Conservation (phyloP, 2,888 invertebrate genomes). For the Scaptomyza caliginosa region DNA sequence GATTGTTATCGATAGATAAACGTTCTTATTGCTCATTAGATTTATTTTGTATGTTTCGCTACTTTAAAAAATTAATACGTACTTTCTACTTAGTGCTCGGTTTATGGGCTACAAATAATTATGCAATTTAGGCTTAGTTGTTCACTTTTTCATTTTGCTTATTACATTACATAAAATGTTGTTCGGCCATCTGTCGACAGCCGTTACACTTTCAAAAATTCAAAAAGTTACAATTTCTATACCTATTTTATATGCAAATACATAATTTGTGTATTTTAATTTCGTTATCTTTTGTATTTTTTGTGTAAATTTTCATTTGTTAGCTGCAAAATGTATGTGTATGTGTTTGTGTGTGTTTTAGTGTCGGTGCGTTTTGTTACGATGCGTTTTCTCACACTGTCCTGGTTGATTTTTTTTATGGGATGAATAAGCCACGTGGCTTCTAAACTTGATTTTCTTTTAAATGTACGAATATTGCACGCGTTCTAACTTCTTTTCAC, state of each 20-base stretch:
- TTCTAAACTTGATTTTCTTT: constrained; percentile 17
- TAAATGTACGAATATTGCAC: constrained; percentile 43
- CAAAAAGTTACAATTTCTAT: constrained; percentile 50
- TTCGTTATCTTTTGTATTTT: constrained; percentile 1
- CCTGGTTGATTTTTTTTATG: constrained; percentile 25
- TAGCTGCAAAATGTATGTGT: constrained; percentile 44
- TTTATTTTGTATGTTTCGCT: constrained; percentile 78
- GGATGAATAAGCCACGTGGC: constrained; percentile 12
- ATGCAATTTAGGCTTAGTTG: constrained; percentile 69
- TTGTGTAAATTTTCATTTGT: constrained; percentile 4
- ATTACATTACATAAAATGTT: constrained; percentile 58
- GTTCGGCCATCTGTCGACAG: constrained; percentile 20
- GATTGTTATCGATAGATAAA: constrained; percentile 19
- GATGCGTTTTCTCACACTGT: constrained; percentile 38
- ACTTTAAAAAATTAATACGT: constrained; percentile 83
- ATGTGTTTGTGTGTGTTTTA: constrained; percentile 28
- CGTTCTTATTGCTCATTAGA: constrained; percentile 64
- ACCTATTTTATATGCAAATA: constrained; percentile 56
- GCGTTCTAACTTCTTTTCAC: not conserved
- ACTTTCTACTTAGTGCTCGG: constrained; percentile 77
- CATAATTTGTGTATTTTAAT: constrained; percentile 53
- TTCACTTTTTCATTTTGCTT: constrained; percentile 54
- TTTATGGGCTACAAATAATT: constrained; percentile 72
- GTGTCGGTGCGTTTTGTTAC: constrained; percentile 49
- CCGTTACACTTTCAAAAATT: constrained; percentile 43